Evolutionary conservation across 2,797 vertebrate genomes (phyloP), one percentile per base, ranked within the genome.

Genomic region (Cryptoblepharus egeriae): DNA sequence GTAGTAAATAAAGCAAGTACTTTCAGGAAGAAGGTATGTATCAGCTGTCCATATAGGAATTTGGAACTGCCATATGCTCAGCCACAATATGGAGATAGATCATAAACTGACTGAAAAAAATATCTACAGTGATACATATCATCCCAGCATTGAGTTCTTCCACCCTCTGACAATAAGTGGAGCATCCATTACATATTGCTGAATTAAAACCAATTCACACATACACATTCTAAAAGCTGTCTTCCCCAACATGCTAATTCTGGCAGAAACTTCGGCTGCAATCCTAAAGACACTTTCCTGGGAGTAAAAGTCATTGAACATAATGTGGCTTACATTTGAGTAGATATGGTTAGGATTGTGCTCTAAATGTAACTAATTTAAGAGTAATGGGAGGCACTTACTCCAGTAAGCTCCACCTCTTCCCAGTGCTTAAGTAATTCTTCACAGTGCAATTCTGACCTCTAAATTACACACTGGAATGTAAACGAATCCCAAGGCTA

Each of bases 171-270:
- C 67, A 74, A 74, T 37, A 81, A 70, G 42, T 83, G 71, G 22
- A 55, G 70, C 10, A 0, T 0, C 0, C 61, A 28, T 0, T 1
- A 0, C 10, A 6, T 0, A 26, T 13, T 32, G 32, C 60, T 0
- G 18, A 32, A 64, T 49, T 60, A 82, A 24, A 70, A 22, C 6
- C 49, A 42, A 8, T 77, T 58, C 0, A 0, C 64, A 20, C 8
- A 1, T 2, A 1, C 0, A 2, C 4, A 71, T 10, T n/a, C 20
- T 28, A n/a, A 42, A 32, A 55, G 75, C 16, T 13, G 26, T 30
- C 45, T 18, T n/a, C 22, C 32, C 18, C 22, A 82, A 71, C 9
- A 52, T 67, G 5, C 37, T 75, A 79, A 16, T 73, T 75, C 30
- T 0, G 68, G 67, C 77, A n/a, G n/a, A n/a, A n/a, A n/a, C n/a